Evolutionary conservation across 2,797 vertebrate species (phyloP), one percentile per base, ranked within the genome.

Genomic region (Pelodytes ibericus): DNA sequence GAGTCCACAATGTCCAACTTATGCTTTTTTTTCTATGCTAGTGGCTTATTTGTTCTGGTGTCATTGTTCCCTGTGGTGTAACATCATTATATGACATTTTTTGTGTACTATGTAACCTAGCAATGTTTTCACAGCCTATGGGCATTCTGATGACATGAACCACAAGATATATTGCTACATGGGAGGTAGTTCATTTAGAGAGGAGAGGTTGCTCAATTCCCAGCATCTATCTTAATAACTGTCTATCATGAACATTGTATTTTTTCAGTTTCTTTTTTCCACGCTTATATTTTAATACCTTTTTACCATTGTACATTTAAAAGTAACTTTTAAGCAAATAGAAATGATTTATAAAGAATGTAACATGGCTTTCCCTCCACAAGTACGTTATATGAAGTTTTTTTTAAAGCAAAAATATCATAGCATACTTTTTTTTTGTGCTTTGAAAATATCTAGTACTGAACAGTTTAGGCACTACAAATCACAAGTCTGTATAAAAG

Each of bases 11-110:
- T 24, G 16, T 22, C n/a, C 49, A 53, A 53, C 49, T 24, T 7
- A 4, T 53, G n/a, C 18, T n/a, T n/a, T n/a, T n/a, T n/a, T n/a
- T n/a, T n/a, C n/a, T 24, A 7, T 24, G 18, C 31, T 36, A 27
- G 24, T 64, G 15, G 39, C 27, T 30, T 41, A 30, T 58, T 57
- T 22, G 29, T 39, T 74, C 20, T 29, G n/a, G 49, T 59, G 15
- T 41, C 60, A 39, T 25, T 57, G 27, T 44, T 25, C 22, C 59
- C 72, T 65, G 47, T 58, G 1, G 60, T 53, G 24, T 18, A 4
- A 33, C 39, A 61, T 74, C 61, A 74, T 65, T 74, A 65, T 39
- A 24, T 56, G 31, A 74, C 49, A 74, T 74, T 27, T n/a, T 73
- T 73, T 63, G n/a, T 56, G 60, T 27, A 20, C 44, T n/a, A 9